Evolutionary conservation across 2,888 invertebrate species (phyloP).

Genomic region (Pedicia rivosa): DNA sequence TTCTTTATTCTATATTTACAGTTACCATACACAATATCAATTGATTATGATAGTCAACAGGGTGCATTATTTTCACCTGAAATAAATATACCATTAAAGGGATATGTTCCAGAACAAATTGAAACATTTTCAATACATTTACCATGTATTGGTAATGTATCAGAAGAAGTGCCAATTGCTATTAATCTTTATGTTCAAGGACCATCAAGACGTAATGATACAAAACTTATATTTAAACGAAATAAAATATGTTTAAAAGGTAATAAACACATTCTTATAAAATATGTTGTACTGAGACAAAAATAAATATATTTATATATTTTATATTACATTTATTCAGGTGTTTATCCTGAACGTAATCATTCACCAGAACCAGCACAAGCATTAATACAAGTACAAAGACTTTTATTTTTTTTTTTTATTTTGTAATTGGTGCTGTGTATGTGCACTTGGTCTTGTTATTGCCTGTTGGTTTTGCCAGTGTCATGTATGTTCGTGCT

Average conservation of each 20-base stretch:
- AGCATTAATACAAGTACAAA: conserved; percentile 44
- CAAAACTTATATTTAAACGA: conserved; percentile 58
- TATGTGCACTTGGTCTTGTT: conserved; percentile 50
- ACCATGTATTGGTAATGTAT: conserved; percentile 67
- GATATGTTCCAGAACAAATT: conserved; percentile 59
- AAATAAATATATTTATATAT: neutral
- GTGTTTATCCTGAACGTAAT: conserved; percentile 32
- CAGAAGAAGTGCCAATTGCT: conserved; percentile 66
- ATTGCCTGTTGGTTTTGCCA: conserved; percentile 26
- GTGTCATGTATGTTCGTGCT: conserved; percentile 30
- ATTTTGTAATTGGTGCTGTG: too few species aligned
- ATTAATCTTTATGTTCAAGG: conserved; percentile 69
- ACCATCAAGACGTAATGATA: conserved; percentile 53
- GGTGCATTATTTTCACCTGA: conserved; percentile 64
- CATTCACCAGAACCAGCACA: conserved; percentile 44
- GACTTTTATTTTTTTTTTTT: too few species aligned
- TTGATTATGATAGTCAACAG: conserved; percentile 54
- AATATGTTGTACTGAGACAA: too few species aligned
- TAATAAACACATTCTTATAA: conserved; percentile 20
- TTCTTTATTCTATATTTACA: conserved; percentile 31
- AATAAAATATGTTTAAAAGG: conserved; percentile 80
- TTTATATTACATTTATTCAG: too few species aligned
- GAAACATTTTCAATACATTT: conserved; percentile 65
- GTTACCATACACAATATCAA: conserved; percentile 61
- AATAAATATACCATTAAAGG: conserved; percentile 67